Conservation (phyloP, 2,888 invertebrate genomes). For the Andrena flavipes region DNA sequence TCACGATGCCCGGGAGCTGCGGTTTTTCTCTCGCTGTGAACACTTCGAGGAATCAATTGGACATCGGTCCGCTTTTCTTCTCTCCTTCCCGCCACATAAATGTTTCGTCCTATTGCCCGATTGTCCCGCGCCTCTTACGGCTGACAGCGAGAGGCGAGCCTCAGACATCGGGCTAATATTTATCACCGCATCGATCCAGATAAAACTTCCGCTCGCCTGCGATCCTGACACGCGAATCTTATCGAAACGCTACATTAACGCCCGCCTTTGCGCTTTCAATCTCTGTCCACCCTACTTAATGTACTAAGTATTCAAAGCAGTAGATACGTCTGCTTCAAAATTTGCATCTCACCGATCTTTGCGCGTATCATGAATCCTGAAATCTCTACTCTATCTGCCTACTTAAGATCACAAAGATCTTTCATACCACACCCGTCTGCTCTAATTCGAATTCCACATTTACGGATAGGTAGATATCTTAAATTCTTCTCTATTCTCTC, state of each 20-base stretch:
- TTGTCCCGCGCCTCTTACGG: too few relatives aligned
- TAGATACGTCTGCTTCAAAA: too few relatives aligned
- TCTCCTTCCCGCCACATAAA: background rate
- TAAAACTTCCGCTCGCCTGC: slow-evolving; percentile 17
- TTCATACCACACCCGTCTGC: too few relatives aligned
- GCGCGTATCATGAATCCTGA: too few relatives aligned
- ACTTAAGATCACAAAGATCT: too few relatives aligned
- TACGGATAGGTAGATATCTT: too few relatives aligned
- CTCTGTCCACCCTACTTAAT: background rate
- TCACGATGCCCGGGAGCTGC: slow-evolving; percentile 17
- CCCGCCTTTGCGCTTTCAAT: background rate
- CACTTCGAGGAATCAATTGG: background rate
- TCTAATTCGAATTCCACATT: too few relatives aligned
- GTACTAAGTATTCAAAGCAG: too few relatives aligned
- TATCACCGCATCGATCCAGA: slow-evolving; percentile 28
- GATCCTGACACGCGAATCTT: slow-evolving; percentile 6
- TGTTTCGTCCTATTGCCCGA: background rate
- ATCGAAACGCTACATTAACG: background rate
- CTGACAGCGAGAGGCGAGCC: too few relatives aligned
- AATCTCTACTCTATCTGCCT: too few relatives aligned
- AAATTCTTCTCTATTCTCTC: too few relatives aligned
- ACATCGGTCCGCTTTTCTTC: slow-evolving; percentile 1
- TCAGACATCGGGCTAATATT: slow-evolving; percentile 28
- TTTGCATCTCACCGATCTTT: too few relatives aligned
- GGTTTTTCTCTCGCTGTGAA: background rate